phyloP scores from a whole-genome alignment of 2,888 invertebrate species.

The Noctua pronuba region DNA sequence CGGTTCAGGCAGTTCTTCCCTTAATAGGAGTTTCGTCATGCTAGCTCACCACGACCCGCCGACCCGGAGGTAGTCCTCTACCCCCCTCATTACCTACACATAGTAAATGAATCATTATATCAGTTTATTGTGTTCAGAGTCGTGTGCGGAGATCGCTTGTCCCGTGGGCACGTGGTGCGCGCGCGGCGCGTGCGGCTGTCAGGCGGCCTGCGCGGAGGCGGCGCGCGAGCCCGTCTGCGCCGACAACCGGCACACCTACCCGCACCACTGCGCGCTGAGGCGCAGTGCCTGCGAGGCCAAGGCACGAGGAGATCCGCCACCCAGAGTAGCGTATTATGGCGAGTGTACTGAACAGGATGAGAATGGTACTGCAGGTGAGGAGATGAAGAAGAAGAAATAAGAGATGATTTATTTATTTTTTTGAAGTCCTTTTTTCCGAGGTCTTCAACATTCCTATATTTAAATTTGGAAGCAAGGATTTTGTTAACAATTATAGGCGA shows the following conservation, averaged over 20 bases:
- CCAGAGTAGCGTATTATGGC: slow-evolving; percentile 93
- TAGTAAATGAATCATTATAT: neutral
- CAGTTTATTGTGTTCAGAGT: slow-evolving; percentile 88
- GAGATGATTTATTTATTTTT: neutral
- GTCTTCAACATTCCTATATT: neutral
- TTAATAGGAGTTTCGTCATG: neutral
- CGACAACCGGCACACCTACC: slow-evolving; percentile 93
- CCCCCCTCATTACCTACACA: neutral
- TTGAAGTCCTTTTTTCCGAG: neutral
- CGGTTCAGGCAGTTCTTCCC: neutral
- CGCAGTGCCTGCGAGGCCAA: slow-evolving; percentile 93
- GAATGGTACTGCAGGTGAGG: slow-evolving; percentile 81
- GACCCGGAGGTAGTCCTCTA: neutral
- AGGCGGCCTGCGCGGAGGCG: slow-evolving; percentile 93
- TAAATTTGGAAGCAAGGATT: neutral
- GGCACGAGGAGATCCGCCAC: slow-evolving; percentile 91
- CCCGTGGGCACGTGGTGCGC: slow-evolving; percentile 95
- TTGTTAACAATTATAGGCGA: neutral
- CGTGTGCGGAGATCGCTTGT: slow-evolving; percentile 94
- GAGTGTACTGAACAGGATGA: slow-evolving; percentile 94
- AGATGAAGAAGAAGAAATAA: neutral
- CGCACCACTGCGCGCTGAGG: slow-evolving; percentile 95
- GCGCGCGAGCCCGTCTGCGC: slow-evolving; percentile 94
- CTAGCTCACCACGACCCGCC: no score
- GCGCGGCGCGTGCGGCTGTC: slow-evolving; percentile 95